Base-by-base conservation (phyloP, 2,888 invertebrate genomes). In the Caenorhabditis auriculariae region DNA sequence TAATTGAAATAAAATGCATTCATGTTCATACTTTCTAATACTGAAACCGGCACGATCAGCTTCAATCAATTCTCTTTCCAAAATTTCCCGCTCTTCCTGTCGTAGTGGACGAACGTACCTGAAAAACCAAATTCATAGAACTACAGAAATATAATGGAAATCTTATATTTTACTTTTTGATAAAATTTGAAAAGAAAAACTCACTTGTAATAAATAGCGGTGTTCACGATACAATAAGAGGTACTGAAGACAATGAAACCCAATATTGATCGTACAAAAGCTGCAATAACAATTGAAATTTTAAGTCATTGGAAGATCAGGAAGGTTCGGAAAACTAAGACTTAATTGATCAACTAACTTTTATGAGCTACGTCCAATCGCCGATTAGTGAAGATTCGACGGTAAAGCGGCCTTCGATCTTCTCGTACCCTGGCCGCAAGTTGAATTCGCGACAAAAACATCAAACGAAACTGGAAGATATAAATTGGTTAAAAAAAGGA, bases 61-160 rank as follows among this genome's bases (percentile, higher is more conserved):
- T 50, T 78, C 78, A 49, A 78, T 77, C 9, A 78, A 63, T 50
- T 78, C 77, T 38, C 73, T 52, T 48, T 78, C 77, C 42, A 78
- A 57, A 38, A 66, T 43, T 47, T 78, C 76, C 23, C 75, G 54
- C 48, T 78, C 75, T 52, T 78, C 74, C 46, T 74, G 72, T 29
- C 72, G 59, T 41, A 76, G 62, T 7, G 77, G 77, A 28, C 77
- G 71, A 4, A 76, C 69, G 64, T 70, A 75, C 52, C 63, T 63
- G 27, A n/a, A 55, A 45, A n/a, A n/a, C n/a, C n/a, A n/a, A n/a
- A n/a, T n/a, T n/a, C n/a, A n/a, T n/a, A n/a, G n/a, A n/a, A n/a
- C n/a, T n/a, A n/a, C n/a, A n/a, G n/a, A n/a, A n/a, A n/a, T n/a
- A n/a, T n/a, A n/a, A n/a, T n/a, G n/a, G n/a, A n/a, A n/a, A n/a